Conservation (phyloP, 2,888 invertebrate genomes). For the Nomada ferruginata region DNA sequence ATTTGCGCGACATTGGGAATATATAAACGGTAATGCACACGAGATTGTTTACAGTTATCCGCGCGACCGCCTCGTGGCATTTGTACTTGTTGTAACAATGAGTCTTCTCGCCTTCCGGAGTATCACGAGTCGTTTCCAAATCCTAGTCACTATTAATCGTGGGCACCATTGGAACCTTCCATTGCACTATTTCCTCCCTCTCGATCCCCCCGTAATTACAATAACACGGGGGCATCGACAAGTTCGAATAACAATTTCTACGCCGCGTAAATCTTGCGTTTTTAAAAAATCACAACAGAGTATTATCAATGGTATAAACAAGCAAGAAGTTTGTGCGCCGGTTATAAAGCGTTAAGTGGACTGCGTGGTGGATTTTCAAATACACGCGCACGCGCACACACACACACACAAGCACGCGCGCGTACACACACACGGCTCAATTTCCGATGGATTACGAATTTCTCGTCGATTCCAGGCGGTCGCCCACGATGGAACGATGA, state of each 20-base stretch:
- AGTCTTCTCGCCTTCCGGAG: not conserved
- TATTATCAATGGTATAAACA: not conserved
- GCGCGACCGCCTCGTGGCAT: conserved; percentile 11
- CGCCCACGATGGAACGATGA: conserved; percentile 22
- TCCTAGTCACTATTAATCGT: conserved; percentile 17
- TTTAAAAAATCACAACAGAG: conserved; percentile 14
- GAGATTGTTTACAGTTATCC: conserved; percentile 7
- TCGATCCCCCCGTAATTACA: too few species aligned
- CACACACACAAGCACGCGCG: not conserved
- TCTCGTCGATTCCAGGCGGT: not conserved
- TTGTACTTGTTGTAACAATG: conserved; percentile 8
- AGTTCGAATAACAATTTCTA: too few species aligned
- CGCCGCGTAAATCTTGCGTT: not conserved
- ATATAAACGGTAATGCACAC: conserved; percentile 12
- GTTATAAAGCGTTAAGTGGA: not conserved
- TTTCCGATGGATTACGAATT: conserved; percentile 3
- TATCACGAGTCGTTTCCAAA: conserved; percentile 6
- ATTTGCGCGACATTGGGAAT: conserved; percentile 1
- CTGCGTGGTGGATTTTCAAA: too few species aligned
- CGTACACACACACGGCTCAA: not conserved
- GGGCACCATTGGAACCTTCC: conserved; percentile 18
- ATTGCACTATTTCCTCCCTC: too few species aligned
- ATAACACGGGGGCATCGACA: too few species aligned
- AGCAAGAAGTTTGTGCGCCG: not conserved
- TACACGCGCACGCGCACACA: not conserved